Evolutionary conservation across 2,888 invertebrate genomes (phyloP), one percentile per base, ranked within the genome.

Genomic region (Callinectes sapidus): DNA sequence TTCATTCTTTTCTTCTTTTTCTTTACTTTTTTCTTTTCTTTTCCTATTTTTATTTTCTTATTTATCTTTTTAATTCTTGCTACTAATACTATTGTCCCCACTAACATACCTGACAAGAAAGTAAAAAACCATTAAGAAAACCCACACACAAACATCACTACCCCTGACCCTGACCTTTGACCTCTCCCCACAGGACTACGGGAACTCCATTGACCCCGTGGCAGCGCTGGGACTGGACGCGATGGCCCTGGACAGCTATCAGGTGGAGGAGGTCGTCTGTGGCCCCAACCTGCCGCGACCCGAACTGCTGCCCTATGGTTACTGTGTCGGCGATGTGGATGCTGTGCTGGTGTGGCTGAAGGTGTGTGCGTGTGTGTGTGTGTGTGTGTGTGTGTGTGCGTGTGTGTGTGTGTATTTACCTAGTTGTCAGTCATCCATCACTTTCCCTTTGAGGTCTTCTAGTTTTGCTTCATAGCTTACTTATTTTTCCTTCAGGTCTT

Each of bases 301-400:
- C 14, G 94, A 94, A 35, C 92, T 94, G 23, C 81, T 94, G 13
- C 94, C 94, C 14, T 94, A 92, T 87, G 94, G 94, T 2, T 94
- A 94, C 89, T 94, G 91, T 90, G 94, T 94, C 55, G 94, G 94
- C 42, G 81, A 89, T 8, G 93, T 93, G 42, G 92, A 93, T 55
- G 90, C 92, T n/a, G 81, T 94, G 28, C 42, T 90, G 54, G 71
- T 94, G n/a, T 94, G 94, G 94, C 61, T 94, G 16, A 93, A 90
- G 92, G 94, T 92, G 71, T 39, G 42, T 18, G 35, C 23, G 14
- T 0, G 5, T 81, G 77, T 42, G 87, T n/a, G 42, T n/a, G 42
- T 3, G 42, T 87, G 54, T 14, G 18, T 6, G 48, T 42, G 23
- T n/a, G 14, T 23, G 87, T 71, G n/a, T 23, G n/a, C n/a, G n/a